phyloP scores from a whole-genome alignment of 2,888 invertebrate species.

The Shargacucullia verbasci region DNA sequence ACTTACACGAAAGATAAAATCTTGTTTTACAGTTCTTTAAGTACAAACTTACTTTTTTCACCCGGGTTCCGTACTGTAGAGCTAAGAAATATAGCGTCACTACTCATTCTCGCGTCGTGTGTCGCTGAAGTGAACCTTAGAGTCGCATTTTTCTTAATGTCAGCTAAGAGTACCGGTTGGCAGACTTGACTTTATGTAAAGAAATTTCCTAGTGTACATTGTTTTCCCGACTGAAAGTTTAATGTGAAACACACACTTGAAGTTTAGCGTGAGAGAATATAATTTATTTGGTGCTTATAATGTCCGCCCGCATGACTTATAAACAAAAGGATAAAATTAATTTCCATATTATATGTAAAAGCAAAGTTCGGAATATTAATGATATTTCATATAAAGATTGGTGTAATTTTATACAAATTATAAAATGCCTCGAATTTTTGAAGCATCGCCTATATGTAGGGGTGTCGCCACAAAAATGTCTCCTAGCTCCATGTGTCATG shows the following conservation, averaged over 20 bases:
- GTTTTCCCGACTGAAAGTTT: neutral
- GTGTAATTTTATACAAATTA: no score
- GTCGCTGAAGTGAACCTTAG: constrained; percentile 31
- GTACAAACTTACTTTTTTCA: constrained; percentile 23
- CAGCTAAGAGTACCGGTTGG: neutral
- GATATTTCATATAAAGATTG: no score
- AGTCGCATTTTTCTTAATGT: constrained; percentile 26
- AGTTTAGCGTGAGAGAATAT: no score
- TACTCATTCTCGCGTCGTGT: constrained; percentile 18
- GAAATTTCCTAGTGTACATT: neutral
- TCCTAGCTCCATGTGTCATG: neutral
- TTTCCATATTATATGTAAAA: no score
- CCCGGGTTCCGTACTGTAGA: constrained; percentile 11
- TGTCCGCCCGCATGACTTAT: no score
- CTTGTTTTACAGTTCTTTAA: constrained; percentile 13
- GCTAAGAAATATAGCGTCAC: constrained; percentile 28
- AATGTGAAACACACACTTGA: no score
- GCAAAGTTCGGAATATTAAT: no score
- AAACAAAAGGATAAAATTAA: no score
- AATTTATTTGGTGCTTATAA: no score
- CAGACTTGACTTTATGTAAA: neutral
- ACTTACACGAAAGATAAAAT: constrained; percentile 13
- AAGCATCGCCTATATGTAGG: neutral
- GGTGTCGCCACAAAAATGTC: constrained; percentile 1
- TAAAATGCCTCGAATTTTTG: neutral